Percentiles rank a stretch among this genome's conserved stretches.
These are phyloP conservation scores for Adelges cooleyi DNA, from an alignment of 1,140 invertebrate genomes.

Conservation along the genomic window DNA sequence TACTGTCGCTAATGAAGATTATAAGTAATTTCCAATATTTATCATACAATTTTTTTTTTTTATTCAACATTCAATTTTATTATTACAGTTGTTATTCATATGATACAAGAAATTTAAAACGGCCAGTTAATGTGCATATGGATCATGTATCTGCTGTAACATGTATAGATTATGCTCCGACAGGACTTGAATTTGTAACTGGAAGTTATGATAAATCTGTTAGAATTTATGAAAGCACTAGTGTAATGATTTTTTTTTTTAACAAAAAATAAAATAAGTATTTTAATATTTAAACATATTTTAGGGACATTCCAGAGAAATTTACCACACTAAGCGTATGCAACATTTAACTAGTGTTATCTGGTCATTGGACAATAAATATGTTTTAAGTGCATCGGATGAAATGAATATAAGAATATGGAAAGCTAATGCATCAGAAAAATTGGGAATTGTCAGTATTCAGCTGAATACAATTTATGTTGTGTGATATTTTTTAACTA, in stretches of 20 bases:
- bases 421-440: conserved; percentile 95
- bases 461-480: background rate
- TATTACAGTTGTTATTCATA: conserved; percentile 87
- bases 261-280: no score
- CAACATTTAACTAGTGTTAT: conserved; percentile 78
- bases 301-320: conserved; percentile 71
- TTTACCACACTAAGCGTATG: conserved; percentile 98
- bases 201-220: conserved; percentile 94
- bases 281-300: no score
- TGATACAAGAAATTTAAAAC: conserved; percentile 75
- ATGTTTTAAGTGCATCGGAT: conserved; percentile 87
- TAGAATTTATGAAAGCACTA: conserved; percentile 76
- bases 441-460: conserved; percentile 78
- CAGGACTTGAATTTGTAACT: conserved; percentile 87
- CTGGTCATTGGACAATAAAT: conserved; percentile 93
- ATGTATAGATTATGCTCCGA: conserved; percentile 92
- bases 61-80: no score
- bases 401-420: conserved; percentile 99
- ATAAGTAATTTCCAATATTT: conserved; percentile 87
- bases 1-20: conserved; percentile 95
- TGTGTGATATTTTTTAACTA: background rate
- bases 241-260: conserved; percentile 38
- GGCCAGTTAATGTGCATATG: conserved; percentile 78
- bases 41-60: no score
- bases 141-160: conserved; percentile 92